Evolutionary conservation across 2,113 vertebrate genomes (phyloP).

Genomic region (Albula glossodonta): DNA sequence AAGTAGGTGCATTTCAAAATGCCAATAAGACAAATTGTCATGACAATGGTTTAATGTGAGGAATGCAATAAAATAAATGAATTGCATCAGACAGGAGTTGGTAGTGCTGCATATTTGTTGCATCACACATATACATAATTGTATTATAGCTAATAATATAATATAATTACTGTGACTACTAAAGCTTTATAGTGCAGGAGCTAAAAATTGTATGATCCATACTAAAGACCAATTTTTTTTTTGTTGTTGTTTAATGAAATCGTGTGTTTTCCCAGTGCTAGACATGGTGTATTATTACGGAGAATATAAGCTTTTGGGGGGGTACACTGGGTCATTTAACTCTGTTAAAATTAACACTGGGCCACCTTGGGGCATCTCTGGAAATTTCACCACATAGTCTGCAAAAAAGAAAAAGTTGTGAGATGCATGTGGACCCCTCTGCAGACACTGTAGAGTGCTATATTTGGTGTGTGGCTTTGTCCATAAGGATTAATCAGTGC

Average conservation of each 20-base stretch:
- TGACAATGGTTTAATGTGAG: too few relatives aligned
- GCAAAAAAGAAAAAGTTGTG: constrained; percentile 12
- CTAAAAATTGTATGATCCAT: too few relatives aligned
- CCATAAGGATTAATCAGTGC: constrained; percentile 41
- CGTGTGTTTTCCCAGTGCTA: background rate
- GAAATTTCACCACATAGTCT: background rate
- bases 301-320: background rate
- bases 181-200: too few relatives aligned
- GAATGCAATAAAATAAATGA: too few relatives aligned
- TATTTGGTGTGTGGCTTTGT: constrained; percentile 41
- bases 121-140: too few relatives aligned
- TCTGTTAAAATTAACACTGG: background rate
- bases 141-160: too few relatives aligned
- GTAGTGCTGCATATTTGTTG: too few relatives aligned
- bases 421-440: constrained; percentile 26
- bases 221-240: background rate
- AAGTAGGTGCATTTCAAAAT: too few relatives aligned
- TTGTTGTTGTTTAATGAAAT: background rate
- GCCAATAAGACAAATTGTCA: too few relatives aligned
- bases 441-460: constrained; percentile 28
- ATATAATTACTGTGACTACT: too few relatives aligned
- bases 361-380: background rate
- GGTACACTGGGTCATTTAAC: background rate
- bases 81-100: too few relatives aligned
- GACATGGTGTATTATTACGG: background rate